These are phyloP conservation scores for Busseola fusca DNA, from an alignment of 2,888 invertebrate species.

Conservation along the genomic window DNA sequence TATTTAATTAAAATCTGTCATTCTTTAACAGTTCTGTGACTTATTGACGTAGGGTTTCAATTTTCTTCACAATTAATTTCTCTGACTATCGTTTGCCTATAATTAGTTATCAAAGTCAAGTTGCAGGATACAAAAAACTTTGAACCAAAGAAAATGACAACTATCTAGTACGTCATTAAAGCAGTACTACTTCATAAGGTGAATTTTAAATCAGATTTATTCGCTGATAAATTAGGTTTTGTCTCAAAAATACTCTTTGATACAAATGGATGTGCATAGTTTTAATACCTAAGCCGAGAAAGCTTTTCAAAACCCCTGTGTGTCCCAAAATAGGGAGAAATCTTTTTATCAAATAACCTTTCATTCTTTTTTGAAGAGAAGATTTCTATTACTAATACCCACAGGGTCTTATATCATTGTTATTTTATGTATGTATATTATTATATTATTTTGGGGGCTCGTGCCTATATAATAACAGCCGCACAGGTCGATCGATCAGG, in stretches of 20 bases:
- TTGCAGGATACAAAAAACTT: background rate
- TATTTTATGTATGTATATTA: too few species aligned
- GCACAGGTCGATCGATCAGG: too few species aligned
- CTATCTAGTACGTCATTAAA: too few species aligned
- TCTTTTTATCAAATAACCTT: conserved; percentile 18
- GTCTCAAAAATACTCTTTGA: conserved; percentile 2
- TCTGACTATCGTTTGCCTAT: background rate
- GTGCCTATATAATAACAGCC: too few species aligned
- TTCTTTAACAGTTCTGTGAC: too few species aligned
- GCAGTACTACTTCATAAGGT: background rate
- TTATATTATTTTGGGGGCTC: too few species aligned
- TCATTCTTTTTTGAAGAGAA: conserved; percentile 1
- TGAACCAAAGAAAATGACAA: background rate
- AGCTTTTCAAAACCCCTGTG: conserved; percentile 1
- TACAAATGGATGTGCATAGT: conserved; percentile 38
- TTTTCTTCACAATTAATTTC: too few species aligned
- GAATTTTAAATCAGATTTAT: background rate
- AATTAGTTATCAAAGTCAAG: background rate
- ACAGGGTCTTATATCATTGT: too few species aligned
- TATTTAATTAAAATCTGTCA: too few species aligned
- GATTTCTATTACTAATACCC: too few species aligned
- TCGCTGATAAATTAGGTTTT: background rate
- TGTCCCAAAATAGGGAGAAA: conserved; percentile 33
- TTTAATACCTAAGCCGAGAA: conserved; percentile 10
- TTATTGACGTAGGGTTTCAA: too few species aligned